phyloP scores from a whole-genome alignment of 2,797 vertebrate species.

The Lepidocolaptes lacrymiger region DNA sequence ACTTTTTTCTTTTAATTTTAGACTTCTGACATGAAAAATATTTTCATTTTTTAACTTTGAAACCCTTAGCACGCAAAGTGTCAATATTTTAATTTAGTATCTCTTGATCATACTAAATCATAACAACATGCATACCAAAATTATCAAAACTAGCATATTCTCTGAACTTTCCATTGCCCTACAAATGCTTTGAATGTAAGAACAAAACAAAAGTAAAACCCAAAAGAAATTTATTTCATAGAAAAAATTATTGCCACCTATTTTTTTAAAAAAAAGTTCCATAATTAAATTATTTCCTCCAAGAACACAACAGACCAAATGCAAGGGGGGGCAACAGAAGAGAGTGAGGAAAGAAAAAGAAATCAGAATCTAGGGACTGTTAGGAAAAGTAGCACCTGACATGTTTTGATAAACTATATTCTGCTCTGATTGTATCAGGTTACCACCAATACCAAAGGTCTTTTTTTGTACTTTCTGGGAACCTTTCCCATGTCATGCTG shows the following conservation, averaged over 20 bases:
- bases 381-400: background rate
- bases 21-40: background rate
- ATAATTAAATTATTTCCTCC: background rate
- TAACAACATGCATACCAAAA: background rate
- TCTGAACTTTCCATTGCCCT: background rate
- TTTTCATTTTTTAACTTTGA: background rate
- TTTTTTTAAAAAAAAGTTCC: background rate
- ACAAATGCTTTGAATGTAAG: background rate
- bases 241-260: background rate
- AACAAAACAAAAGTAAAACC: background rate
- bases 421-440: background rate
- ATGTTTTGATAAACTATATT: background rate
- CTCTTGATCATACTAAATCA: background rate
- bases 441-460: background rate
- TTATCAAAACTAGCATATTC: background rate
- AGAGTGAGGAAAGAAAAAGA: background rate
- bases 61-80: background rate
- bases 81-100: background rate
- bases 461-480: slow-evolving; percentile 1
- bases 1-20: background rate
- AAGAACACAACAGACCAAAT: background rate
- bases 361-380: background rate
- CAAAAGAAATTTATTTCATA: background rate
- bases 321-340: background rate
- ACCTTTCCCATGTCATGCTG: slow-evolving; percentile 4